Base-by-base conservation (phyloP, 2,888 invertebrate species). In the Cancer borealis region DNA sequence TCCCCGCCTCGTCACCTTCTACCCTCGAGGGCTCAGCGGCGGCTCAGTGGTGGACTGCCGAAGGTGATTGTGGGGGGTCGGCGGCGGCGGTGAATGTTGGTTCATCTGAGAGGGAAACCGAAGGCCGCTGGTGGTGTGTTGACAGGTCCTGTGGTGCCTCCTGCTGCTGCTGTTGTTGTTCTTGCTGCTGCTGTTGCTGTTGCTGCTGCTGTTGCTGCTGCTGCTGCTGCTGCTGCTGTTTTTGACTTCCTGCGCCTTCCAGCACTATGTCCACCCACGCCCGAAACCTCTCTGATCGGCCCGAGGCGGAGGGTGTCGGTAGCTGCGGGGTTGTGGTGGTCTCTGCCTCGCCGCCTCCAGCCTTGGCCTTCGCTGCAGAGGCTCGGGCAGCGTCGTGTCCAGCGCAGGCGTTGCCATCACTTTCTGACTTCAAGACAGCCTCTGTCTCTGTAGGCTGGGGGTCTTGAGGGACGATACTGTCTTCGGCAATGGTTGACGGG, bases 191-290 rank as follows among this genome's bases (percentile, higher is more conserved):
- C n/a, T 92, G 26, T 21, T 92, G 47, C 30, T 87, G 45, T 21
- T 90, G 66, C 30, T 87, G 88, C 30, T 93, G 93, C 46, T 88
- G 87, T 30, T 49, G 66, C 66, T 88, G 88, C 30, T 54, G 3
- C 46, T 88, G 60, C n/a, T 92, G 26, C 30, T 92, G 47, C 39
- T 87, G 46, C 39, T 90, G 66, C 73, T 92, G 92, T 14, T 88
- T 47, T 47, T 84, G 89, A 8, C 45, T 30, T 21, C 79, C 91
- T 14, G 93, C 88, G 66, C 93, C 92, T 39, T 92, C 93, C 49
- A 93, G 54, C 88, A 93, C 91, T 1, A 93, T 93, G 66, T 93
- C 93, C 47, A 92, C 93, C 93, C 93, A 93, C n/a, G 93, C 93
- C 21, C 92, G 92, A 92, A 93, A 93, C 79, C 93, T 93, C 21